A percentile compares a stretch with the other conserved stretches of the same genome.
Evolutionary conservation across 2,113 vertebrate genomes (phyloP).

Genomic region (Actenoides hombroni): DNA sequence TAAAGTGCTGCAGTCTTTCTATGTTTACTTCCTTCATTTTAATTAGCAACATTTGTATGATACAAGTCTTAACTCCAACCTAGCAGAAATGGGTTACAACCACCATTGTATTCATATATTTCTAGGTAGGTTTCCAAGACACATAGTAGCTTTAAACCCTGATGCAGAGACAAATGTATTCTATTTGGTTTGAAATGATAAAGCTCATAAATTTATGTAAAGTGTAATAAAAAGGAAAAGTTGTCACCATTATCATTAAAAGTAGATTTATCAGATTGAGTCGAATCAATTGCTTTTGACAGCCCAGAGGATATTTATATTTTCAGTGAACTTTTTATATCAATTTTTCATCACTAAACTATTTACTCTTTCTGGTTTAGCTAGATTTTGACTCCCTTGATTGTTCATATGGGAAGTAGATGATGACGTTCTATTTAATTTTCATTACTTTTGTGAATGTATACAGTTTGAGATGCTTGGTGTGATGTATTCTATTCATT

Average conservation of each 20-base stretch:
- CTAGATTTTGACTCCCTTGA: slow-evolving; percentile 66
- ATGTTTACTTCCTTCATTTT: not conserved
- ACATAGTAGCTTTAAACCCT: not conserved
- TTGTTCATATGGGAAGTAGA: slow-evolving; percentile 66
- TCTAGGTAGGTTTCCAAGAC: slow-evolving; percentile 11
- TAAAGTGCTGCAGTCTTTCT: not conserved
- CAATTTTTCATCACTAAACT: slow-evolving; percentile 69
- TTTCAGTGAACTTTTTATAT: slow-evolving; percentile 66
- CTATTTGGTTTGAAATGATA: slow-evolving; percentile 54
- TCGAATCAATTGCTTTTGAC: slow-evolving; percentile 69
- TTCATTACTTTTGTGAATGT: slow-evolving; percentile 61
- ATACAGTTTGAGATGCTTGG: slow-evolving; percentile 25
- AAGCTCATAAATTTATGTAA: slow-evolving; percentile 70
- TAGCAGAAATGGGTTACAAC: not conserved
- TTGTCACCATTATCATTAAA: slow-evolving; percentile 74
- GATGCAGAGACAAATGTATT: slow-evolving; percentile 52
- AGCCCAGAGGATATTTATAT: slow-evolving; percentile 70
- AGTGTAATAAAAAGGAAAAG: slow-evolving; percentile 73
- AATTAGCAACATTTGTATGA: not conserved
- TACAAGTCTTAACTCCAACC: not conserved
- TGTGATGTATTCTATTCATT: slow-evolving; percentile 25
- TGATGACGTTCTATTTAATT: slow-evolving; percentile 64
- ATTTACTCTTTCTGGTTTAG: slow-evolving; percentile 59
- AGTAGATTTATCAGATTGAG: slow-evolving; percentile 69
- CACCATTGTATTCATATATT: not conserved